A percentile compares a stretch with the other conserved stretches of the same genome.
Evolutionary conservation across 2,888 invertebrate species (phyloP).

Genomic region (Netelia virgata): DNA sequence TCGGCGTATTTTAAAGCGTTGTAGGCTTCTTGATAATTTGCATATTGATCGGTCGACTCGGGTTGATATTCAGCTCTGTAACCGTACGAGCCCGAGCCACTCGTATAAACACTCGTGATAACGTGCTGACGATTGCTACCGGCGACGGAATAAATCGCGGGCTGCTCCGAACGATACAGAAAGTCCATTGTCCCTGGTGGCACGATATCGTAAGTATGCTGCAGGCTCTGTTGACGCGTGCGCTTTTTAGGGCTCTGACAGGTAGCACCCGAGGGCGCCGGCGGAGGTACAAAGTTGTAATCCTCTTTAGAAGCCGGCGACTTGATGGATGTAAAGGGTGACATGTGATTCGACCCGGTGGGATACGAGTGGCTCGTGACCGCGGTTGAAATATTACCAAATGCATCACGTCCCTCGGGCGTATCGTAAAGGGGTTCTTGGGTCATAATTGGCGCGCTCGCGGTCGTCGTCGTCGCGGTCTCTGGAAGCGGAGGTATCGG

Average conservation of each 20-base stretch:
- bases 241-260: conserved; percentile 85
- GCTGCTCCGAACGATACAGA: conserved; percentile 86
- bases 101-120: conserved; percentile 91
- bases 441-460: conserved; percentile 70
- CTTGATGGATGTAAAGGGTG: conserved; percentile 86
- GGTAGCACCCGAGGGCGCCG: conserved; percentile 83
- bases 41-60: conserved; percentile 88
- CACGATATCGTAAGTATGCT: conserved; percentile 78
- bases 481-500: conserved; percentile 81
- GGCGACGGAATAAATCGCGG: conserved; percentile 91
- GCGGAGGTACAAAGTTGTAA: conserved; percentile 86
- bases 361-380: conserved; percentile 74
- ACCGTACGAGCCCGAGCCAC: conserved; percentile 88
- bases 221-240: conserved; percentile 80
- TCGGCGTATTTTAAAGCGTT: conserved; percentile 84
- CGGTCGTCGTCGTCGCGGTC: conserved; percentile 67
- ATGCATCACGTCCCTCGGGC: conserved; percentile 81
- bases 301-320: conserved; percentile 86
- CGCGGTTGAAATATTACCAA: conserved; percentile 74
- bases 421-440: conserved; percentile 83
- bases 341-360: conserved; percentile 85
- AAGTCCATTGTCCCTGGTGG: conserved; percentile 83
- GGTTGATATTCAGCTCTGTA: conserved; percentile 87
- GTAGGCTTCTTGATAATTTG: conserved; percentile 81
- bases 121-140: conserved; percentile 90